Evolutionary conservation across 2,797 vertebrate genomes (phyloP), one percentile per base, ranked within the genome.

Genomic region (Helicolenus hilgendorfi): DNA sequence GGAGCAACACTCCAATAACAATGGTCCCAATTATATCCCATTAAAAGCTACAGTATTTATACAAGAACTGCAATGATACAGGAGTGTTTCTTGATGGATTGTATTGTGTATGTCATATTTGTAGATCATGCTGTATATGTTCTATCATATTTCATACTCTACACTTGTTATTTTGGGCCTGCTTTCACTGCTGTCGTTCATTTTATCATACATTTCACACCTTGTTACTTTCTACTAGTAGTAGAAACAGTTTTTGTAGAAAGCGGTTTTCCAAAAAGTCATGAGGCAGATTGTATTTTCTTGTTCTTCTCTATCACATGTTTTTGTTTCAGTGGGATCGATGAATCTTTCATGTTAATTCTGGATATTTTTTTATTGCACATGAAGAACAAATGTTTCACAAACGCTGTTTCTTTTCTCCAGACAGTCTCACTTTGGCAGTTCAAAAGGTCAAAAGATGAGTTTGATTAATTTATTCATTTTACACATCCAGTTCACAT

Each of bases 391-490:
- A 67, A 70, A 72, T 59, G 29, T 67, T 56, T 41, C 4, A 0
- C 36, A 24, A 18, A 31, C 11, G 35, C 26, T 35, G 62, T 79
- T 41, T 41, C 55, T 56, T 59, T 53, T 72, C 38, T 58, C 27
- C 33, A 35, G 14, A 15, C 45, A 55, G 68, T 72, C 90, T 55
- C 53, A 31, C 71, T 63, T 68, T 55, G 56, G 49, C 11, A 33
- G 58, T 81, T 91, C 67, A 69, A 87, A 79, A 90, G 84, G 87
- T 92, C 85, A 91, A 67, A 79, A 72, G 27, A 88, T 45, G 38
- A 74, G 60, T 88, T 83, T 81, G 81, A 85, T 88, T 82, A 65
- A 89, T 91, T 77, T 59, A 79, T 89, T 84, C 55, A 79, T 77
- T 79, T 38, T 55, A 65, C 27, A 72, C 62, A 81, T 64, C 63